phyloP scores from a whole-genome alignment of 2,113 vertebrate species.

The Grammomys surdaster region DNA sequence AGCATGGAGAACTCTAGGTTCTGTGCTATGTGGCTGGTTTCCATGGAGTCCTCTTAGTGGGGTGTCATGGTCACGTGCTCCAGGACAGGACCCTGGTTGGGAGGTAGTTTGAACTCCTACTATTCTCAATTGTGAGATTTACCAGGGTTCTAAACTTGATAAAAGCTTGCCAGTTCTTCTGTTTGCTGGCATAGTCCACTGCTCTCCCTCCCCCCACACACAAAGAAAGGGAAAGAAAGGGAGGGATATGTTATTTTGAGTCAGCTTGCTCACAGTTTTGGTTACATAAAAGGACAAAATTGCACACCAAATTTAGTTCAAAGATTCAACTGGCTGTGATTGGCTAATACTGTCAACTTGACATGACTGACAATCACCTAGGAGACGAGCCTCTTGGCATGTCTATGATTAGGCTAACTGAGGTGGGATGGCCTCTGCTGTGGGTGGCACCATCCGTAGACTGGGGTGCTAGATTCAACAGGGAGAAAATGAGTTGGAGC shows the following conservation, averaged over 20 bases:
- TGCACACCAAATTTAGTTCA: not conserved
- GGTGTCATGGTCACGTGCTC: too few species aligned
- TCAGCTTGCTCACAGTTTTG: constrained; percentile 28
- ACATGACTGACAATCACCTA: not conserved
- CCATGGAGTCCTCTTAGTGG: too few species aligned
- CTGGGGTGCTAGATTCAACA: not conserved
- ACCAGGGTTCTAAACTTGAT: too few species aligned
- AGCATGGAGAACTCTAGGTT: too few species aligned
- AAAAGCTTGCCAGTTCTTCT: too few species aligned
- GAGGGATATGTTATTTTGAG: not conserved
- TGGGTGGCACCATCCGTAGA: not conserved
- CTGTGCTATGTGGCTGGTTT: too few species aligned
- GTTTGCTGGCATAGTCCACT: too few species aligned
- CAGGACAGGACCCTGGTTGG: too few species aligned
- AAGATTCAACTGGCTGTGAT: not conserved
- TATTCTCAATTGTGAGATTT: too few species aligned
- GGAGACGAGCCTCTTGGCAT: not conserved
- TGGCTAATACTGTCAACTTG: not conserved
- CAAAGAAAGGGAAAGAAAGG: not conserved
- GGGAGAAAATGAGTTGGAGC: not conserved
- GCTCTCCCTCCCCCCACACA: rapidly evolving
- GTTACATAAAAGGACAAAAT: not conserved
- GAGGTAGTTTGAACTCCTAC: too few species aligned
- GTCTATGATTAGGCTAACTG: not conserved
- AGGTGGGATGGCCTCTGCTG: not conserved